Conservation (phyloP, 1,140 invertebrate genomes). For the Oppia nitens region DNA sequence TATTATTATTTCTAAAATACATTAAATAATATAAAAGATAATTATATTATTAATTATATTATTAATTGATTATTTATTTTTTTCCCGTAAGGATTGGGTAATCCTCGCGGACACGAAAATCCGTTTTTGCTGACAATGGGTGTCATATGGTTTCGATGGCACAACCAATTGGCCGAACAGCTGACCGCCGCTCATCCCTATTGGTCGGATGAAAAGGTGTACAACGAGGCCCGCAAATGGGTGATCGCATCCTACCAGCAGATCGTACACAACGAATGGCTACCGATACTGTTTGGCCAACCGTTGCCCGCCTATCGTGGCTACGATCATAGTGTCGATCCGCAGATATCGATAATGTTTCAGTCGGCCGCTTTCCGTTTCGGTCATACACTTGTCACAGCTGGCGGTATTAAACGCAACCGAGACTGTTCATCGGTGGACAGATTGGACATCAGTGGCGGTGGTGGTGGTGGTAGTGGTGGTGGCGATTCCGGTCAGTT, state of each 20-base stretch:
- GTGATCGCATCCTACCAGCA: slow-evolving; percentile 37
- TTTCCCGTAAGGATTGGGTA: slow-evolving; percentile 36
- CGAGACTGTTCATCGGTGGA: slow-evolving; percentile 15
- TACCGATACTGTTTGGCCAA: slow-evolving; percentile 31
- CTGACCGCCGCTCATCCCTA: slow-evolving; percentile 27
- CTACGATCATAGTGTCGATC: slow-evolving; percentile 43
- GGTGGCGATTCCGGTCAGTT: neutral
- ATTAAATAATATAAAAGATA: neutral
- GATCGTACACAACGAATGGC: slow-evolving; percentile 37
- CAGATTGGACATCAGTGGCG: neutral
- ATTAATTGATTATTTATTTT: slow-evolving; percentile 13
- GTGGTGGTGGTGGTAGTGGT: too few relatives aligned
- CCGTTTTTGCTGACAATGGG: slow-evolving; percentile 37
- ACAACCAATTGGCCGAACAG: slow-evolving; percentile 37
- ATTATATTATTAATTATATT: neutral
- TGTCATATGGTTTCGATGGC: slow-evolving; percentile 43
- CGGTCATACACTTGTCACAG: slow-evolving; percentile 42
- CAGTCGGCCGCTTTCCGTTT: slow-evolving; percentile 49
- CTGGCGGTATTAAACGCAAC: slow-evolving; percentile 29
- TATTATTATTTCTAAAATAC: neutral
- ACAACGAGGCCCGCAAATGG: slow-evolving; percentile 41
- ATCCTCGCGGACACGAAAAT: slow-evolving; percentile 42
- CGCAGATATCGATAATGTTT: slow-evolving; percentile 49
- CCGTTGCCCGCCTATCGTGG: slow-evolving; percentile 30
- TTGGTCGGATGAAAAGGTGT: slow-evolving; percentile 37